phyloP scores from a whole-genome alignment of 2,113 vertebrate species.

The Oreochromis niloticus region DNA sequence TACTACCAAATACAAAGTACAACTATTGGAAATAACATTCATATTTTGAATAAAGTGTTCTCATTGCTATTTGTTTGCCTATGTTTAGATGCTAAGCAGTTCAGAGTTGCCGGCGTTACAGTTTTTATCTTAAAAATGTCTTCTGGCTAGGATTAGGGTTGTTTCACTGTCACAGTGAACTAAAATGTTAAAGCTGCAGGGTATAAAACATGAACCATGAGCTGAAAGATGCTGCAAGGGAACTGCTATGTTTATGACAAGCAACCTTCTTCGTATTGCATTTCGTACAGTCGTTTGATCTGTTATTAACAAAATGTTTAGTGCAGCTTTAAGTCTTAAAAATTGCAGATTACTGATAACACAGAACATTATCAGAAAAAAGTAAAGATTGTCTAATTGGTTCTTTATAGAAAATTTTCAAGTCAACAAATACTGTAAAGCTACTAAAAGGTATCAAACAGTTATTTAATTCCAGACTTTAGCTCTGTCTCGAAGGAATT shows the following conservation, averaged over 20 bases:
- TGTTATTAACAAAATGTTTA: background rate
- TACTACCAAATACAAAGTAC: background rate
- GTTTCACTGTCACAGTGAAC: background rate
- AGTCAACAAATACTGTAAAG: background rate
- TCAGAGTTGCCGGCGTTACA: background rate
- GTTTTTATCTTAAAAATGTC: background rate
- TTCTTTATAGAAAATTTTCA: background rate
- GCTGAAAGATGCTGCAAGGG: background rate
- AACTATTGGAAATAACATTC: background rate
- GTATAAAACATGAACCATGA: background rate
- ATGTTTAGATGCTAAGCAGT: background rate
- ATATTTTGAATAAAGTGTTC: background rate
- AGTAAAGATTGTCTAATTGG: background rate
- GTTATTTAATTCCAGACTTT: background rate
- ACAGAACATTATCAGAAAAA: background rate
- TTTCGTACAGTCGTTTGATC: background rate
- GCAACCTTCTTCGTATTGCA: background rate
- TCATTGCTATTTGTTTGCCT: background rate
- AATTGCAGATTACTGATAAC: background rate
- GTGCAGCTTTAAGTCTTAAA: background rate
- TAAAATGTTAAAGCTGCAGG: background rate
- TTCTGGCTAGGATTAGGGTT: background rate
- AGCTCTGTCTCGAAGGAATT: background rate
- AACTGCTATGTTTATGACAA: background rate
- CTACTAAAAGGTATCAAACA: background rate